Percentiles rank a stretch among this genome's conserved stretches.
Conservation (phyloP, 2,888 invertebrate genomes). For the Pseudococcus longispinus region DNA sequence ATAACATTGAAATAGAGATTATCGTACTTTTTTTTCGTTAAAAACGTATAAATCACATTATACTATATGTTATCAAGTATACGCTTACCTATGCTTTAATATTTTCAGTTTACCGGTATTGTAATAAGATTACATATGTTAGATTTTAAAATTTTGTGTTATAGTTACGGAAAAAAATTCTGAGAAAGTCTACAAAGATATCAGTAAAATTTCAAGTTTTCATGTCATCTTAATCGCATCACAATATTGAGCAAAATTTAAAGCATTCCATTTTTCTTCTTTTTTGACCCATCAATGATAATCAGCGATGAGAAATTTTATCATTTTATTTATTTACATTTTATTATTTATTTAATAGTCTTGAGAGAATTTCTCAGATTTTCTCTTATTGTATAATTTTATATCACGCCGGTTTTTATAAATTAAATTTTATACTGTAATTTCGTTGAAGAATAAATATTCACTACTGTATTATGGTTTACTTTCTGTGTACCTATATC, state of each 20-base stretch:
- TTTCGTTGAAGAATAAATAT: conserved; percentile 38
- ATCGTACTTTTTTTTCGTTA: background rate
- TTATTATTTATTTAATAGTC: conserved; percentile 26
- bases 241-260: background rate
- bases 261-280: conserved; percentile 1
- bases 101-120: conserved; percentile 39
- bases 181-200: conserved; percentile 32
- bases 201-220: background rate
- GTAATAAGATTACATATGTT: conserved; percentile 35
- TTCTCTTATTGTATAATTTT: conserved; percentile 33
- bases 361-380: conserved; percentile 33
- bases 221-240: background rate
- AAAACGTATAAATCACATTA: conserved; percentile 36
- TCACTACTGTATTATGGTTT: background rate
- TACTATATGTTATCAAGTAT: conserved; percentile 38
- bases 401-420: conserved; percentile 46
- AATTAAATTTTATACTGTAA: conserved; percentile 43
- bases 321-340: conserved; percentile 22
- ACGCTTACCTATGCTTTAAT: conserved; percentile 44
- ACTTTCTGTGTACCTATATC: too few relatives aligned
- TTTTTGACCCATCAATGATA: background rate
- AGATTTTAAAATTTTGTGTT: conserved; percentile 31
- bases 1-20: background rate
- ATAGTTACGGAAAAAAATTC: conserved; percentile 16
- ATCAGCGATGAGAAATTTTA: conserved; percentile 26